Evolutionary conservation across 2,113 vertebrate species (phyloP).

Genomic region (Spilogale gracilis): DNA sequence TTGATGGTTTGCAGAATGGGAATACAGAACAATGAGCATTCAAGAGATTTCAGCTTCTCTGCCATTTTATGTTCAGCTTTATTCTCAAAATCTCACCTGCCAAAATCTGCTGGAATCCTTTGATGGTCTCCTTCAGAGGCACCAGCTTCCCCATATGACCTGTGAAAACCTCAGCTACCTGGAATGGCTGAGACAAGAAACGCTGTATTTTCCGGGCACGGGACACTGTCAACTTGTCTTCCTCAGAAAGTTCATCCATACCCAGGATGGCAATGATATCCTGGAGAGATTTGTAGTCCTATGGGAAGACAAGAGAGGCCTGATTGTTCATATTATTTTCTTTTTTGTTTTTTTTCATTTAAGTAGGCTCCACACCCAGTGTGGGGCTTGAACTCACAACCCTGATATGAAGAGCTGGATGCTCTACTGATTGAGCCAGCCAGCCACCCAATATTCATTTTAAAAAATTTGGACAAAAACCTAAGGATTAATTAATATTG

Average conservation of each 20-base stretch:
- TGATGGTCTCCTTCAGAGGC: conserved; percentile 96
- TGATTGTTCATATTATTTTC: not conserved
- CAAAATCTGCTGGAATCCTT: conserved; percentile 96
- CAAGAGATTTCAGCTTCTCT: not conserved
- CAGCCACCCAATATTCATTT: not conserved
- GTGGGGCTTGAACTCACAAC: not conserved
- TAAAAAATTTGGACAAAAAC: conserved; percentile 15
- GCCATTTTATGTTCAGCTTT: not conserved
- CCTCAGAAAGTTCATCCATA: conserved; percentile 99
- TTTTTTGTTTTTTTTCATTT: not conserved
- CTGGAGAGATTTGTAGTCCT: conserved; percentile 99
- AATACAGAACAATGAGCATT: not conserved
- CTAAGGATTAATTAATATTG: not conserved
- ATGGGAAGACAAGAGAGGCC: not conserved
- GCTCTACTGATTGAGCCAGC: not conserved
- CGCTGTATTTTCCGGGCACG: conserved; percentile 98
- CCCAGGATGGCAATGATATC: conserved; percentile 99
- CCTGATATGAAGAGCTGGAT: not conserved
- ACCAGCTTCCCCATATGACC: conserved; percentile 97
- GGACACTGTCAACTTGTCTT: conserved; percentile 97
- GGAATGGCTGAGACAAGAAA: conserved; percentile 99
- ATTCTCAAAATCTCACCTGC: conserved; percentile 86
- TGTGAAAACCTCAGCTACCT: conserved; percentile 98
- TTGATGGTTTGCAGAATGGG: not conserved
- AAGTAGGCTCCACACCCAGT: not conserved